phyloP scores from a whole-genome alignment of 2,797 vertebrate genomes.

The Phrynocephalus vlangalii region DNA sequence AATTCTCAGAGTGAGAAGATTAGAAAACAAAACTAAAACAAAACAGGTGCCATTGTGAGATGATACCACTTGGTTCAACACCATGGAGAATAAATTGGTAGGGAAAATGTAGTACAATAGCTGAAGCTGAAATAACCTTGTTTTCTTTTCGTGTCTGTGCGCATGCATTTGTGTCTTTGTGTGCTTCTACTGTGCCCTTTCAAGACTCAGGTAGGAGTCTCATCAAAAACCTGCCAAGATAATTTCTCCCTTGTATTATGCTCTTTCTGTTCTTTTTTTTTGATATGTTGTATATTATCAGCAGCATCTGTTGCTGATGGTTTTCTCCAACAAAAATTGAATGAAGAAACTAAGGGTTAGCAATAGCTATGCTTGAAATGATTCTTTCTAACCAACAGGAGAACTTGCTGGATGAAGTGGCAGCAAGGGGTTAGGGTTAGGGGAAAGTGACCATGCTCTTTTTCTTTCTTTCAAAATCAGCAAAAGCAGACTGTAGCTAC shows the following conservation, averaged over 20 bases:
- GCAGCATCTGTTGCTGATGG: no score
- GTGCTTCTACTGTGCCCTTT: slow-evolving; percentile 40
- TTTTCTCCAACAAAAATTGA: no score
- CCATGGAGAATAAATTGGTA: slow-evolving; percentile 71
- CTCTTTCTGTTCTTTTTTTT: slow-evolving; percentile 18
- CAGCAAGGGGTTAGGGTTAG: no score
- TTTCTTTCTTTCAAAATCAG: no score
- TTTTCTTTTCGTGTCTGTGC: slow-evolving; percentile 39
- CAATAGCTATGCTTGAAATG: no score
- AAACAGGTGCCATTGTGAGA: slow-evolving; percentile 50
- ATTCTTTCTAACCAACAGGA: no score
- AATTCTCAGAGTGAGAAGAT: slow-evolving; percentile 47
- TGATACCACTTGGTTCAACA: slow-evolving; percentile 57
- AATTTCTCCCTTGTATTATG: slow-evolving; percentile 53
- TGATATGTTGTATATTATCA: slow-evolving; percentile 26
- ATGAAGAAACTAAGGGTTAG: no score
- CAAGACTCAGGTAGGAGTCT: slow-evolving; percentile 31
- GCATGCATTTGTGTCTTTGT: slow-evolving; percentile 9
- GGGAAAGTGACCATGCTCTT: no score
- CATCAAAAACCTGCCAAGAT: slow-evolving; percentile 51
- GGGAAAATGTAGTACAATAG: slow-evolving; percentile 45
- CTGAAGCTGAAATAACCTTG: slow-evolving; percentile 46
- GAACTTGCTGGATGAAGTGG: no score
- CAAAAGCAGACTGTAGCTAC: no score
- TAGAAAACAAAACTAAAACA: slow-evolving; percentile 42